Evolutionary conservation across 2,113 vertebrate genomes (phyloP).

Genomic region (Mixornis gularis): DNA sequence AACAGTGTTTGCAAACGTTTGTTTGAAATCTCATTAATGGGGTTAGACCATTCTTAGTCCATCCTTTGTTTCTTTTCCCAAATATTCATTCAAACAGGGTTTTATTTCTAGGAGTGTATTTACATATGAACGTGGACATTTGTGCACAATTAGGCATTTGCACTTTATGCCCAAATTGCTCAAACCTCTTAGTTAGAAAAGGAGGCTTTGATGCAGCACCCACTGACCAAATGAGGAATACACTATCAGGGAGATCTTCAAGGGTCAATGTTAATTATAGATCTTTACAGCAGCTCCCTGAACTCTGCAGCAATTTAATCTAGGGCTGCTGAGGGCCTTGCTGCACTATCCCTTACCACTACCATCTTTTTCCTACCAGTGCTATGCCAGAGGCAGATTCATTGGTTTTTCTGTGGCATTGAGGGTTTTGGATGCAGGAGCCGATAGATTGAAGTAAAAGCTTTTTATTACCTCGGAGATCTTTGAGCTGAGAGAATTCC

Average conservation of each 20-base stretch:
- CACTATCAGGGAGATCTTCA: neutral
- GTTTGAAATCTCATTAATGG: slow-evolving; percentile 8
- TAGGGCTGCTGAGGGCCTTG: neutral
- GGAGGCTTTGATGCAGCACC: neutral
- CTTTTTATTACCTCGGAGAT: neutral
- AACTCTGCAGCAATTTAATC: slow-evolving; percentile 20
- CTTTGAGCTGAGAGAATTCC: neutral
- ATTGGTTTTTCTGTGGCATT: neutral
- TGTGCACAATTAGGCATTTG: neutral
- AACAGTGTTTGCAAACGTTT: neutral
- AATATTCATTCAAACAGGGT: neutral
- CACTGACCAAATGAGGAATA: neutral
- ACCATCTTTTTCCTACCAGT: neutral
- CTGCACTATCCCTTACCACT: neutral
- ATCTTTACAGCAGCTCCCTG: slow-evolving; percentile 11
- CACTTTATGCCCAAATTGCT: neutral
- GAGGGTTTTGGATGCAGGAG: neutral
- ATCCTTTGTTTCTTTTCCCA: slow-evolving; percentile 12
- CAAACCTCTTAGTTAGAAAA: neutral
- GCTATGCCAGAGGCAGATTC: neutral
- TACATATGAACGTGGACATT: neutral
- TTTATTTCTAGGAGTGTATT: neutral
- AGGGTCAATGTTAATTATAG: slow-evolving; percentile 20
- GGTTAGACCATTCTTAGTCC: neutral
- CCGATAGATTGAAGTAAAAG: neutral